A percentile compares a stretch with the other conserved stretches of the same genome.
Conservation (phyloP, 2,113 vertebrate genomes). For the Redunca redunca region DNA sequence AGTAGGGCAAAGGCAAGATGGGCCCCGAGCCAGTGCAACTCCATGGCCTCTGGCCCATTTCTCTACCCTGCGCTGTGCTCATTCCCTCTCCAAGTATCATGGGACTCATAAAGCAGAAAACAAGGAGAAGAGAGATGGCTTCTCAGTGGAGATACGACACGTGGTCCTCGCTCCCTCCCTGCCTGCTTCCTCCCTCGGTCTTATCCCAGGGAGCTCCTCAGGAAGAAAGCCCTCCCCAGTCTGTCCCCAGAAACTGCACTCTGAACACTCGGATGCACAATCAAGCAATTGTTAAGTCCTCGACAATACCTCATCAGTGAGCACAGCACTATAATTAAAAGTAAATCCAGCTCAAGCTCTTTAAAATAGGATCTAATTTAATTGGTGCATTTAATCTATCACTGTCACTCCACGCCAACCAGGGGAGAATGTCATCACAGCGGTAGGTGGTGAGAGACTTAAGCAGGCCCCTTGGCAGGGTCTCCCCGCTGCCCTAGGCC, state of each 20-base stretch:
- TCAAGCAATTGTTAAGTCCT: conserved; percentile 73
- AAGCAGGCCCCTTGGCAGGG: conserved; percentile 46
- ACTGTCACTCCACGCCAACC: conserved; percentile 71
- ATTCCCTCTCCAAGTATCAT: conserved; percentile 32
- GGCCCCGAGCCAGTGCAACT: background rate
- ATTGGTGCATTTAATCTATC: conserved; percentile 75
- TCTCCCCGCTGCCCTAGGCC: conserved; percentile 24
- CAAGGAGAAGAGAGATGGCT: conserved; percentile 52
- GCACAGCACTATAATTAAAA: conserved; percentile 76
- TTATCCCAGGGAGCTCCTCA: conserved; percentile 53
- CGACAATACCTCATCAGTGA: conserved; percentile 74
- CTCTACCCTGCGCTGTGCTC: background rate
- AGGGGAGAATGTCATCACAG: conserved; percentile 68
- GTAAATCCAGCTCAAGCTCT: conserved; percentile 75
- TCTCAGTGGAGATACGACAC: conserved; percentile 40
- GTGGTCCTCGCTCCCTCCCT: background rate
- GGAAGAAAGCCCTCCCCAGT: conserved; percentile 42
- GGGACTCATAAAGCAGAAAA: conserved; percentile 52
- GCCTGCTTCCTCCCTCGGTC: background rate
- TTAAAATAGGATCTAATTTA: conserved; percentile 78
- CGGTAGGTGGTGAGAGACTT: conserved; percentile 66
- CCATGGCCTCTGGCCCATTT: background rate
- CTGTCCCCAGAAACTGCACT: conserved; percentile 57
- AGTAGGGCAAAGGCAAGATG: background rate
- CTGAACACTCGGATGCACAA: conserved; percentile 67